phyloP scores from a whole-genome alignment of 2,888 invertebrate species.

The Nemoura dubitans region DNA sequence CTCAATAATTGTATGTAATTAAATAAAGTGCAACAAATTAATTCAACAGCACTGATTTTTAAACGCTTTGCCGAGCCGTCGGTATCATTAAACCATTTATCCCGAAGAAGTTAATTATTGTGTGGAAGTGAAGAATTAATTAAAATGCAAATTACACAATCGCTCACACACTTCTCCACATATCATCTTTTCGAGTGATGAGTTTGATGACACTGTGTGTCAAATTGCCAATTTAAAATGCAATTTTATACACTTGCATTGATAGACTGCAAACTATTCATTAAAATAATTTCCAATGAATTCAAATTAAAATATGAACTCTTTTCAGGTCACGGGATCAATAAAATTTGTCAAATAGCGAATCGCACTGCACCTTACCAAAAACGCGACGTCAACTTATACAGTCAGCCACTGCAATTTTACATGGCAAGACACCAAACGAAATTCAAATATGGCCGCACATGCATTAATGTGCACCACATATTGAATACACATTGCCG shows the following conservation, averaged over 20 bases:
- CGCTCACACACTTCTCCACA: not conserved
- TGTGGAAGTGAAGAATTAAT: not conserved
- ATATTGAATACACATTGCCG: not conserved
- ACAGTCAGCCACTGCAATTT: not conserved
- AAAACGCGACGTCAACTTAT: not conserved
- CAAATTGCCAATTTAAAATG: not conserved
- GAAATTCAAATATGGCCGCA: not conserved
- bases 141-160: not conserved
- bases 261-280: not conserved
- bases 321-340: not conserved
- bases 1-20: not conserved
- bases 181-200: not conserved
- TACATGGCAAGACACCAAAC: not conserved
- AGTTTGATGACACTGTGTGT: not conserved
- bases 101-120: not conserved
- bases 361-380: too few species aligned
- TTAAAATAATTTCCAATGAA: not conserved
- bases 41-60: not conserved
- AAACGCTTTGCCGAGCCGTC: not conserved
- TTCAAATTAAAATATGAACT: not conserved
- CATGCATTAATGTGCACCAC: too few species aligned
- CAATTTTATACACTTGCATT: not conserved
- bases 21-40: slow-evolving; percentile 7
- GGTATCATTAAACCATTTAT: not conserved
- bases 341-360: not conserved